Base-by-base conservation (phyloP, 2,888 invertebrate genomes). In the Tenthredo scrophulariae region DNA sequence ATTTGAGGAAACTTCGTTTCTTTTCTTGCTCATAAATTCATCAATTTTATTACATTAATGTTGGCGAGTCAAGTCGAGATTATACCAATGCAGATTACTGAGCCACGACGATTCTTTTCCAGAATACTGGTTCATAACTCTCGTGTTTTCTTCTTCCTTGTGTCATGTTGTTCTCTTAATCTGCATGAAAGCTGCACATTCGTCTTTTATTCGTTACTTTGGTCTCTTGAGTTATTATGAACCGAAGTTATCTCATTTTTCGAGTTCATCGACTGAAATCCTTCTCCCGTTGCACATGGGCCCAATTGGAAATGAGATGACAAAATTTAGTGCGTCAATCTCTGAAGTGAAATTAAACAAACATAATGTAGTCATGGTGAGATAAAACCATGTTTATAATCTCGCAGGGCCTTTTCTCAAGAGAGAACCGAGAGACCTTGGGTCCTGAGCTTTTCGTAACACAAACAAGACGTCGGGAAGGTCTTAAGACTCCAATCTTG, bases 381-480 rank as follows among this genome's bases (percentile, higher is more conserved):
- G 62, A 26, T 62, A 62, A 26, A 26, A 62, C 26, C n/a, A 54
- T 22, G 62, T 26, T 13, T 13, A 26, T 62, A 22, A 62, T 62
- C 26, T 26, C 26, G 4, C 62, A 13, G 26, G 26, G 26, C 13
- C 13, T 26, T 62, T 26, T 62, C 62, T 26, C 3, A 26, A 62
- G 26, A 2, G 3, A 62, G 26, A 62, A 62, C 9, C 62, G 13
- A 62, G 26, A 26, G 62, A 62, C 13, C 13, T 26, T 10, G 22
- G 26, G 62, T 22, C 13, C 62, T 26, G 62, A 62, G 62, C 22
- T 26, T 62, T 62, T 13, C 26, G 26, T 26, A 26, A 62, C 10
- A 26, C 62, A 62, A 62, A 62, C 26, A 62, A 62, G 62, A 62
- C 62, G 26, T 62, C 62, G 62, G 26, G 62, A 13, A 62, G 62